These are phyloP conservation scores for Gavia stellata DNA, from an alignment of 2,113 vertebrate genomes.

Conservation along the genomic window DNA sequence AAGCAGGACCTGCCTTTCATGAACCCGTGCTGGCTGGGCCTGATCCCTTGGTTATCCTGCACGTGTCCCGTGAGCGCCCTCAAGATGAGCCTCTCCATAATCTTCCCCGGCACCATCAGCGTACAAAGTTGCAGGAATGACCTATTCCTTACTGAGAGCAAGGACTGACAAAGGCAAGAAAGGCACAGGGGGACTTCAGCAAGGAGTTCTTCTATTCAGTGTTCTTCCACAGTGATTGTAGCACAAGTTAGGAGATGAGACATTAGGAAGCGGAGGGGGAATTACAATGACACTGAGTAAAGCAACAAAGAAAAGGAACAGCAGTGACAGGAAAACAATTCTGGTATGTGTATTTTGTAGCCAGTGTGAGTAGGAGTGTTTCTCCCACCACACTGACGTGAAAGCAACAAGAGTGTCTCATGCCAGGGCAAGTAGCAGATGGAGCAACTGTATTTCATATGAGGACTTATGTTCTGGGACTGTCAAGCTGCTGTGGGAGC, in stretches of 20 bases:
- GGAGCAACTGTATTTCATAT: background rate
- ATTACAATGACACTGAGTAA: background rate
- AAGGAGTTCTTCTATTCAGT: background rate
- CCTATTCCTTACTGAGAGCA: background rate
- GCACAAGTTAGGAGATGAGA: background rate
- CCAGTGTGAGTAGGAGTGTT: constrained; percentile 4
- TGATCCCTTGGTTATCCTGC: too few species aligned
- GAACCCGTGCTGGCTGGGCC: too few species aligned
- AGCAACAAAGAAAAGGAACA: background rate
- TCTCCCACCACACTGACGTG: background rate
- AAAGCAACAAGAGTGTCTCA: background rate
- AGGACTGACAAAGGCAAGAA: background rate
- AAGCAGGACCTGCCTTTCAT: too few species aligned
- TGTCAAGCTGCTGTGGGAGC: background rate
- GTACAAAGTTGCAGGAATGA: background rate
- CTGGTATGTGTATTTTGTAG: background rate
- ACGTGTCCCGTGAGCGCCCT: too few species aligned
- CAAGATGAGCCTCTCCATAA: too few species aligned
- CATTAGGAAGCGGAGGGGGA: background rate
- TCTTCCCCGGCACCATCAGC: too few species aligned
- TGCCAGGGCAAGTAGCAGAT: constrained; percentile 7
- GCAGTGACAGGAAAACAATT: background rate
- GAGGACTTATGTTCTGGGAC: background rate
- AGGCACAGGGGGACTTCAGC: background rate
- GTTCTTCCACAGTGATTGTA: background rate